Evolutionary conservation across 2,113 vertebrate genomes (phyloP).

Genomic region (Thalassoma bifasciatum): DNA sequence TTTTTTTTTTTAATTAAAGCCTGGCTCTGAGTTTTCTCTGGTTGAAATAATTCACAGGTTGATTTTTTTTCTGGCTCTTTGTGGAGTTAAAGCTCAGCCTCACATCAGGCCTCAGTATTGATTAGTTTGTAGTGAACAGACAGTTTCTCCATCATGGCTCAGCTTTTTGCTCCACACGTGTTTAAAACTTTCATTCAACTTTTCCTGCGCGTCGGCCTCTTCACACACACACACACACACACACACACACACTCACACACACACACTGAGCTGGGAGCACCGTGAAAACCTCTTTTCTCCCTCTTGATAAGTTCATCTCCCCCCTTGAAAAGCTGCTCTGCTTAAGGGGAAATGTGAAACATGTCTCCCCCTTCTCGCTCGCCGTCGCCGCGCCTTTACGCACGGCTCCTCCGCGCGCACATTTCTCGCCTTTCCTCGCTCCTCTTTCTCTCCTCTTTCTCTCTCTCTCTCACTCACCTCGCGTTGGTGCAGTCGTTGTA

Average conservation of each 20-base stretch:
- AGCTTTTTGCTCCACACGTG: constrained; percentile 63
- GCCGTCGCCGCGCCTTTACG: constrained; percentile 67
- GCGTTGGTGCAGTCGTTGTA: constrained; percentile 99
- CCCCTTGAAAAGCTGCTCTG: constrained; percentile 5
- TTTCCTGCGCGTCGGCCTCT: constrained; percentile 49
- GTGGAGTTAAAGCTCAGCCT: constrained; percentile 42
- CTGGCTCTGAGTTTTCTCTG: too few species aligned
- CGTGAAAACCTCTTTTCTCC: too few species aligned
- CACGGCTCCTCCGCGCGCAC: constrained; percentile 38
- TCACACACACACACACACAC: too few species aligned
- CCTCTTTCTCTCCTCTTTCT: too few species aligned
- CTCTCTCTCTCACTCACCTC: constrained; percentile 92
- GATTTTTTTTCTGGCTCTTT: constrained; percentile 5
- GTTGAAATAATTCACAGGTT: too few species aligned
- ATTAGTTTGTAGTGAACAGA: constrained; percentile 53
- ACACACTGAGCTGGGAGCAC: too few species aligned
- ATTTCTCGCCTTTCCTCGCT: constrained; percentile 7
- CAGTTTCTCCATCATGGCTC: constrained; percentile 66
- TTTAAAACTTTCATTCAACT: constrained; percentile 70
- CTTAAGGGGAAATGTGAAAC: constrained; percentile 37
- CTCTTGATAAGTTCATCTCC: background rate
- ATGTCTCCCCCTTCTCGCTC: constrained; percentile 53
- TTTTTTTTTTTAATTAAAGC: constrained; percentile 21
- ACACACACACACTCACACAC: too few species aligned
- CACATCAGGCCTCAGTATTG: constrained; percentile 58